These are phyloP conservation scores for Plecotus auritus DNA, from an alignment of 2,113 vertebrate species.

Conservation along the genomic window DNA sequence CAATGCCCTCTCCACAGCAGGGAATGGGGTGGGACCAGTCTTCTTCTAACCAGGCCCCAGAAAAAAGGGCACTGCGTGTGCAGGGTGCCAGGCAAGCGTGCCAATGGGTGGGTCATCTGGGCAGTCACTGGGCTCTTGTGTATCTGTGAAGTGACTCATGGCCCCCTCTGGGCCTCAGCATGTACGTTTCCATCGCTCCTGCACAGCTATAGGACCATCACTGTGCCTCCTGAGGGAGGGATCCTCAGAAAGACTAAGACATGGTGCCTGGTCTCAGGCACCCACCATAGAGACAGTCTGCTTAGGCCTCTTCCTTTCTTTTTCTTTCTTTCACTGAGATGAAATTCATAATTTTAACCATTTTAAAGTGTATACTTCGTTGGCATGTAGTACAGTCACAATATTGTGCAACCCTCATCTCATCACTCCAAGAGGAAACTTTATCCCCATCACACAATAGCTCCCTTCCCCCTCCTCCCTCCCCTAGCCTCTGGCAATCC, in stretches of 20 bases:
- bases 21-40: background rate
- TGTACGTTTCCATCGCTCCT: too few species aligned
- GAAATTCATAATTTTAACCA: background rate
- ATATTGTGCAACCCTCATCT: background rate
- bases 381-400: background rate
- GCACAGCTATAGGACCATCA: background rate
- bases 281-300: background rate
- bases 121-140: background rate
- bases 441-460: background rate
- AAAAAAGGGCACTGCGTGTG: background rate
- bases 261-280: background rate
- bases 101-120: background rate
- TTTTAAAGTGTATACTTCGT: background rate
- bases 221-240: background rate
- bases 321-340: background rate
- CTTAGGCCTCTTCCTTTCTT: background rate
- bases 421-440: background rate
- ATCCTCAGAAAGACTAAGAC: background rate
- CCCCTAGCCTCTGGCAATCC: background rate
- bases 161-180: background rate
- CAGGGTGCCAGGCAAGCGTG: background rate
- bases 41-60: background rate
- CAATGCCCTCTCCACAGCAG: rapidly evolving
- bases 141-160: rapidly evolving
- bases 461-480: too few species aligned